These are phyloP conservation scores for Myotis daubentonii DNA, from an alignment of 2,797 vertebrate species.

Conservation along the genomic window DNA sequence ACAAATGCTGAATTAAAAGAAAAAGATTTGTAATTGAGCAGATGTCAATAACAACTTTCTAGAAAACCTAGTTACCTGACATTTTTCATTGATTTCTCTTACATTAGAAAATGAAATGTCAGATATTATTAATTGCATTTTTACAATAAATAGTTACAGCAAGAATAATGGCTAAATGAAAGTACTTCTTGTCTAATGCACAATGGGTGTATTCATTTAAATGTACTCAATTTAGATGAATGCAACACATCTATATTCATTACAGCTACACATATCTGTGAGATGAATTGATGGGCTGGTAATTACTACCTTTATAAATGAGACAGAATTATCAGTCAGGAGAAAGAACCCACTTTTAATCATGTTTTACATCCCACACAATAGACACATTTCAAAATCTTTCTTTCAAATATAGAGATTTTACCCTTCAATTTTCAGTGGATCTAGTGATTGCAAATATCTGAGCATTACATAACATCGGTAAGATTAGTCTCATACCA, in stretches of 20 bases:
- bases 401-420: constrained; percentile 42
- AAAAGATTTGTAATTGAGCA: constrained; percentile 81
- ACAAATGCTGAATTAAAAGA: constrained; percentile 76
- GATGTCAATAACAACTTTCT: constrained; percentile 77
- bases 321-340: constrained; percentile 52
- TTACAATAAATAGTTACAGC: constrained; percentile 73
- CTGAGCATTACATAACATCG: not conserved
- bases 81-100: constrained; percentile 84
- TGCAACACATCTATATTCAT: constrained; percentile 76
- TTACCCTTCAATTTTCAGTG: constrained; percentile 44
- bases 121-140: constrained; percentile 83
- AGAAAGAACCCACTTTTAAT: constrained; percentile 53
- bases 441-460: not conserved
- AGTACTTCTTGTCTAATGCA: constrained; percentile 69
- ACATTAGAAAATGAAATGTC: constrained; percentile 85
- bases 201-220: constrained; percentile 66
- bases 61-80: constrained; percentile 81
- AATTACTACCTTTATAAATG: constrained; percentile 71
- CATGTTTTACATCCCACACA: constrained; percentile 52
- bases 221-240: constrained; percentile 75
- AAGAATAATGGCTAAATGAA: constrained; percentile 77
- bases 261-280: constrained; percentile 60
- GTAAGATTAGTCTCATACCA: not conserved
- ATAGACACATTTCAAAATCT: not conserved
- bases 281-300: constrained; percentile 63